Conservation (phyloP, 1,140 invertebrate species). For the Drosophila serrata region DNA sequence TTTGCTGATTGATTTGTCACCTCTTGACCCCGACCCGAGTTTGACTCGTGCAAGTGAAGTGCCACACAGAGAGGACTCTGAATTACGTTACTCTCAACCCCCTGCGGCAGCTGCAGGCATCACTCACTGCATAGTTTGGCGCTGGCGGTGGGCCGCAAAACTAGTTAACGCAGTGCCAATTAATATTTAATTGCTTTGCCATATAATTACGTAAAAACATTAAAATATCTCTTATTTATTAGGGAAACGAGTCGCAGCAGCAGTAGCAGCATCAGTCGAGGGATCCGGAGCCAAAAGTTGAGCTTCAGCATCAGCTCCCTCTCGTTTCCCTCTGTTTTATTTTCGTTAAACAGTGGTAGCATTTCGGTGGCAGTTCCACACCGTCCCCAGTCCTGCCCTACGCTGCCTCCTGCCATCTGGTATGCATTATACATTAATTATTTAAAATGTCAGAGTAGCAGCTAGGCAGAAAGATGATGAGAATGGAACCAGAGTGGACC, state of each 20-base stretch:
- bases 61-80: background rate
- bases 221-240: constrained; percentile 81
- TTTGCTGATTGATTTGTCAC: constrained; percentile 77
- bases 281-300: constrained; percentile 39
- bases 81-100: background rate
- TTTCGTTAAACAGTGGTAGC: constrained; percentile 68
- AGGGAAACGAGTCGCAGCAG: constrained; percentile 17
- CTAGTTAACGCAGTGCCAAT: constrained; percentile 68
- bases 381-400: background rate
- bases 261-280: constrained; percentile 3
- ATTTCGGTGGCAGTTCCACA: constrained; percentile 36
- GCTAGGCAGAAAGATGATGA: constrained; percentile 73
- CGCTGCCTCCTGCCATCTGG: constrained; percentile 26
- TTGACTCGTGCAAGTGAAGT: constrained; percentile 8
- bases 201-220: constrained; percentile 83
- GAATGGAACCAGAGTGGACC: constrained; percentile 24
- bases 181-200: constrained; percentile 78
- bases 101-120: background rate
- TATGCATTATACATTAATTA: constrained; percentile 81
- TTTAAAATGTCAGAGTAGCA: constrained; percentile 81
- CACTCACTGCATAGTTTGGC: constrained; percentile 23
- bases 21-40: constrained; percentile 45
- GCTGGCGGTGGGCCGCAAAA: constrained; percentile 49
- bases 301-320: constrained; percentile 24
- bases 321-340: constrained; percentile 41